phyloP scores from a whole-genome alignment of 1,140 invertebrate species.

The Drosophila bifasciata region DNA sequence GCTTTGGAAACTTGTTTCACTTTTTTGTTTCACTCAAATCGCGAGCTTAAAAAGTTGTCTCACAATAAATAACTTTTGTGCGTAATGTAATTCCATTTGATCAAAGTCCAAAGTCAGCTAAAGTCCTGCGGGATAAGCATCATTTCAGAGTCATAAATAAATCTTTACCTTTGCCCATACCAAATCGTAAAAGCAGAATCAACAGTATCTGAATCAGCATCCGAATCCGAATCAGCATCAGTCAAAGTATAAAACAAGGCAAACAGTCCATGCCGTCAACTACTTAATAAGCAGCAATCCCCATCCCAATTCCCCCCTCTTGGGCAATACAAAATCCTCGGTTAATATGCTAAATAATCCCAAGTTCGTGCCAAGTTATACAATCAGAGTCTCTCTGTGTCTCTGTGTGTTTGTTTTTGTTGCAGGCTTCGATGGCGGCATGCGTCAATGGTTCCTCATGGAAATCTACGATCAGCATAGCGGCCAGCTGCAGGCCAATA shows the following conservation, averaged over 20 bases:
- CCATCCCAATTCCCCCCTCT: neutral
- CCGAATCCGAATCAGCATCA: no score
- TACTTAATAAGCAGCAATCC: conserved; percentile 37
- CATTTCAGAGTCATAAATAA: conserved; percentile 14
- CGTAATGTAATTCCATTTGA: neutral
- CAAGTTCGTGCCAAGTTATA: conserved; percentile 44
- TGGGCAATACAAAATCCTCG: conserved; percentile 8
- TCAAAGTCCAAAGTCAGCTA: neutral
- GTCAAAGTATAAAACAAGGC: conserved; percentile 8
- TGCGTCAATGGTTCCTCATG: conserved; percentile 88
- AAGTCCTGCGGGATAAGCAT: conserved; percentile 8
- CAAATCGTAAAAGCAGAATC: conserved; percentile 10
- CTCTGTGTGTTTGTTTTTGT: neutral
- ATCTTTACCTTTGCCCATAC: conserved; percentile 9
- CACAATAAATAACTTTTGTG: neutral
- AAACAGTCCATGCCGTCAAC: conserved; percentile 20
- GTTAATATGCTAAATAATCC: conserved; percentile 48
- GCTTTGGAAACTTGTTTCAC: no score
- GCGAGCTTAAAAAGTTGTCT: conserved; percentile 1
- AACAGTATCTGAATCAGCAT: no score
- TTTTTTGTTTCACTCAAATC: no score
- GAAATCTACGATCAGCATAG: conserved; percentile 90
- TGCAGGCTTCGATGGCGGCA: conserved; percentile 91
- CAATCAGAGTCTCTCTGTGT: conserved; percentile 11
- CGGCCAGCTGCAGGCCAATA: conserved; percentile 87